A percentile compares a stretch with the other conserved stretches of the same genome.
Conservation (phyloP, 2,797 vertebrate genomes). For the Coluber constrictor region DNA sequence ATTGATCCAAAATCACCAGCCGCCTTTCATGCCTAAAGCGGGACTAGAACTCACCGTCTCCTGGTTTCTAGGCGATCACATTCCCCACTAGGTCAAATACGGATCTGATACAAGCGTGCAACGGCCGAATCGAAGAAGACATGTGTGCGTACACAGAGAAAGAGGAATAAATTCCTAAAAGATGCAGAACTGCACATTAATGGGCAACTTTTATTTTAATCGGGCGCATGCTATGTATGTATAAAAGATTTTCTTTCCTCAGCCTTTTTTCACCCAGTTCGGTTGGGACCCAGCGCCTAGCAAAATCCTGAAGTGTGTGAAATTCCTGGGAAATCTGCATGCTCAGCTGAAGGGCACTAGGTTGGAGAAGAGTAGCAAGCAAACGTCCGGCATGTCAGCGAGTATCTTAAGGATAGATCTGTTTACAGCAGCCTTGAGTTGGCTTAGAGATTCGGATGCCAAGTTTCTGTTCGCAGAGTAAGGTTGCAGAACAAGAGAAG, state of each 20-base stretch:
- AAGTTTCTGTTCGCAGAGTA: neutral
- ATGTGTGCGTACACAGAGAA: neutral
- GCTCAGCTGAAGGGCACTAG: neutral
- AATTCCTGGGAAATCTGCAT: neutral
- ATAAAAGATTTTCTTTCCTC: neutral
- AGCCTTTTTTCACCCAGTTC: too few relatives aligned
- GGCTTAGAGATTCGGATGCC: neutral
- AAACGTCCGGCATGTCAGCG: neutral
- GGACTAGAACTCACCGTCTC: neutral
- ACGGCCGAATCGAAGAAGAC: neutral
- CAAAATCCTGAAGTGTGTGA: neutral
- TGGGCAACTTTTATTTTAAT: neutral
- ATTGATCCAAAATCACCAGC: neutral
- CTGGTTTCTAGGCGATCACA: neutral
- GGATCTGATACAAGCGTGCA: neutral
- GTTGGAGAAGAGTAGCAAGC: neutral
- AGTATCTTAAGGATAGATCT: neutral
- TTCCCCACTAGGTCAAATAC: neutral
- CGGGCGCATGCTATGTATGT: fast-evolving
- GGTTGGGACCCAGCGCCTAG: neutral
- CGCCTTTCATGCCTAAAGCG: neutral
- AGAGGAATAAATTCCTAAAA: neutral
- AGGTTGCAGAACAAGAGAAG: neutral
- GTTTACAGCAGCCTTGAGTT: neutral
- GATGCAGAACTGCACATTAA: neutral